phyloP scores from a whole-genome alignment of 2,113 vertebrate species.

The Eudyptes chrysolophus region DNA sequence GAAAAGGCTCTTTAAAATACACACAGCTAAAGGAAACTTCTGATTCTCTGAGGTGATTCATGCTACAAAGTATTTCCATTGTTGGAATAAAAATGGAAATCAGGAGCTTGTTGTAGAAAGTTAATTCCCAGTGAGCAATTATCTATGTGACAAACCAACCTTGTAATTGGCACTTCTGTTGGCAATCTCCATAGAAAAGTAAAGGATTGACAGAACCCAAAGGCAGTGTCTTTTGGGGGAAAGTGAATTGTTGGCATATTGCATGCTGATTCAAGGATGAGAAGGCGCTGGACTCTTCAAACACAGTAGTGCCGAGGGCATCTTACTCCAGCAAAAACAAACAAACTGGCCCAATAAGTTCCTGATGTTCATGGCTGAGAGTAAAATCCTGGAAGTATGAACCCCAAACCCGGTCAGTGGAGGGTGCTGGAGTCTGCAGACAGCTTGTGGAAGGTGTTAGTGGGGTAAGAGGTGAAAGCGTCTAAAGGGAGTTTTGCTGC shows the following conservation, averaged over 20 bases:
- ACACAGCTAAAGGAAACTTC: neutral
- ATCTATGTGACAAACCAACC: slow-evolving; percentile 50
- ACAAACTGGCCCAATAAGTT: neutral
- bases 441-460: neutral
- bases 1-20: neutral
- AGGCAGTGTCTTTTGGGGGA: neutral
- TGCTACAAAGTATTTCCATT: neutral
- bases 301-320: neutral
- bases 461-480: neutral
- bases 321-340: neutral
- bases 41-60: slow-evolving; percentile 1
- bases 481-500: neutral
- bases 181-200: slow-evolving; percentile 24
- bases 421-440: neutral
- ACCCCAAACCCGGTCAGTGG: neutral
- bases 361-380: neutral
- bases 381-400: neutral
- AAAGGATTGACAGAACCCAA: neutral
- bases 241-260: neutral
- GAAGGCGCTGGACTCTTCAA: neutral
- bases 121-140: slow-evolving; percentile 56
- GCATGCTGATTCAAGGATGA: neutral
- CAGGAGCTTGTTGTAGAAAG: neutral
- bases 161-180: slow-evolving; percentile 38
- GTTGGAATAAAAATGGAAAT: slow-evolving; percentile 27